Conservation (phyloP, 2,888 invertebrate species). For the Hirtodrosophila trivittata region DNA sequence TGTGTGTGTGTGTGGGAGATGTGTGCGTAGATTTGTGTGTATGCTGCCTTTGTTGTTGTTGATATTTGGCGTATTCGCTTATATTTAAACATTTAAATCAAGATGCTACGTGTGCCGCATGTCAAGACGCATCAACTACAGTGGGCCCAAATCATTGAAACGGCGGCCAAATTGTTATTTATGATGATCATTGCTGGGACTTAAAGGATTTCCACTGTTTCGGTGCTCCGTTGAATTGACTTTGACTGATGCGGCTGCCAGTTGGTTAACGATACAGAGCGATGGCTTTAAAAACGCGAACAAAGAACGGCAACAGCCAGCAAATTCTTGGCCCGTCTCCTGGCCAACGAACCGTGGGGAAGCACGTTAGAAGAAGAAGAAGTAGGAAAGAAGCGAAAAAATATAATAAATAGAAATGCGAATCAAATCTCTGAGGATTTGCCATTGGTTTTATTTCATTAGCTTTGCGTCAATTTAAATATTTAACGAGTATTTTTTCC, state of each 20-base stretch:
- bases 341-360: conserved; percentile 38
- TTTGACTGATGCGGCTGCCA: conserved; percentile 41
- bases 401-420: conserved; percentile 31
- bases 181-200: background rate
- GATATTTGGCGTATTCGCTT: conserved; percentile 63
- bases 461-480: conserved; percentile 75
- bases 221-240: conserved; percentile 17
- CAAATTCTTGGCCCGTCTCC: conserved; percentile 5
- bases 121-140: conserved; percentile 22
- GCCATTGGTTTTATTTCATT: conserved; percentile 70
- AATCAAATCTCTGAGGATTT: conserved; percentile 49
- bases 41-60: conserved; percentile 43
- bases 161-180: background rate
- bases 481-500: conserved; percentile 64
- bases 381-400: no score
- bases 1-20: conserved; percentile 10
- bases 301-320: background rate
- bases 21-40: conserved; percentile 33
- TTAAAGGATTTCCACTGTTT: conserved; percentile 12
- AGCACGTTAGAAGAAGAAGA: background rate
- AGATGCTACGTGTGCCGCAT: conserved; percentile 67
- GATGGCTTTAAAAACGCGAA: background rate
- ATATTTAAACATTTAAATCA: conserved; percentile 75
- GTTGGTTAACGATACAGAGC: conserved; percentile 11
- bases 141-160: conserved; percentile 10